Conservation (phyloP, 1,140 invertebrate genomes). For the Diplogasteroides magnus region DNA sequence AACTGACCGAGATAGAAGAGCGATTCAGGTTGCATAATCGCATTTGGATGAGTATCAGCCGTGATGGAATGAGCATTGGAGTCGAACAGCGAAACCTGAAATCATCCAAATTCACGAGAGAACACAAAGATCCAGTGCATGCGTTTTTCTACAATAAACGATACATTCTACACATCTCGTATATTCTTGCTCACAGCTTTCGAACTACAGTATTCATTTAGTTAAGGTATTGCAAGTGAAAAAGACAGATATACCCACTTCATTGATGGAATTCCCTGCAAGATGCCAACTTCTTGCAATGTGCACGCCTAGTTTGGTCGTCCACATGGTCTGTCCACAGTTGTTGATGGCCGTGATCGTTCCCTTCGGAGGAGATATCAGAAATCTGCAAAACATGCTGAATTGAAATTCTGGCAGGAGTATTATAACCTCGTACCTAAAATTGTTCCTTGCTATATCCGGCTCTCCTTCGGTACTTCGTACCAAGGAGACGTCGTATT, state of each 20-base stretch:
- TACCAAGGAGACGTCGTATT: neutral
- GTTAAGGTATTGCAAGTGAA: too few relatives aligned
- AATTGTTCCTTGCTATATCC: too few relatives aligned
- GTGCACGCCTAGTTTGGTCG: neutral
- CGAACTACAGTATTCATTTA: too few relatives aligned
- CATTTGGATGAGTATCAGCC: neutral
- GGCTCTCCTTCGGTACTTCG: too few relatives aligned
- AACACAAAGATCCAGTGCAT: too few relatives aligned
- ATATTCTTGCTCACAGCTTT: too few relatives aligned
- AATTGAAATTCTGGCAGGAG: too few relatives aligned
- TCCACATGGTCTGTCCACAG: neutral
- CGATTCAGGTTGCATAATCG: neutral
- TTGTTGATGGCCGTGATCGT: neutral
- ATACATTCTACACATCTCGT: too few relatives aligned
- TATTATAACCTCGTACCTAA: too few relatives aligned
- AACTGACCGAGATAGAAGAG: neutral
- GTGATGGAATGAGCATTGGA: neutral
- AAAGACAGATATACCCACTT: too few relatives aligned
- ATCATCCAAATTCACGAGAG: too few relatives aligned
- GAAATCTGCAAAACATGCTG: neutral
- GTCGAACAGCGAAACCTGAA: neutral
- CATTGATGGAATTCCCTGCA: neutral
- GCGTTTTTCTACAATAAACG: neutral
- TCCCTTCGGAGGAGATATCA: neutral
- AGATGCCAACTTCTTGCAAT: neutral